Evolutionary conservation across 2,113 vertebrate species (phyloP).

Genomic region (Mesitornis unicolor): DNA sequence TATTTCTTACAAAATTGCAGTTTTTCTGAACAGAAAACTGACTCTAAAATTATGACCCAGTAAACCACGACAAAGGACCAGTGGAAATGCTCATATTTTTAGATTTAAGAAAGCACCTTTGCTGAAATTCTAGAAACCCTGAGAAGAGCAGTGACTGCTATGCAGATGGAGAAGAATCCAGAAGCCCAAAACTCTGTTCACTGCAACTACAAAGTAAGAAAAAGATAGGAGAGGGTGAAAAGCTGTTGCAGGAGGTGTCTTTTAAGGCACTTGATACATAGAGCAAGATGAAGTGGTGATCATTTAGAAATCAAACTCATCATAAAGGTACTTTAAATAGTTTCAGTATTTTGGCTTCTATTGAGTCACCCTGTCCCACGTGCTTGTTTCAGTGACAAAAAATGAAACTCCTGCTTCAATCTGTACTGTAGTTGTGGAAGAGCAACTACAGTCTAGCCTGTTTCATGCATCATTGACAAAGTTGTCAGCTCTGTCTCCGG

Average conservation of each 20-base stretch:
- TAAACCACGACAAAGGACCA: too few species aligned
- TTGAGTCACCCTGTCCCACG: neutral
- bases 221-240: neutral
- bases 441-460: neutral
- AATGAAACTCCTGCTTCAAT: neutral
- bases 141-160: neutral
- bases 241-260: neutral
- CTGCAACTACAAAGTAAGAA: neutral
- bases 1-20: too few species aligned
- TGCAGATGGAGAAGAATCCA: neutral
- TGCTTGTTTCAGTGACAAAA: neutral
- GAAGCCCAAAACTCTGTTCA: neutral
- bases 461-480: conserved; percentile 20
- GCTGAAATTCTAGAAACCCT: neutral
- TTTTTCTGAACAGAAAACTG: too few species aligned
- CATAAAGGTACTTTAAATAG: neutral
- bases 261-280: neutral
- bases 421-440: neutral
- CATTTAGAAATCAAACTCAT: neutral
- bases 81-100: neutral
- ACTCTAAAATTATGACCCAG: too few species aligned
- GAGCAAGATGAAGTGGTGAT: neutral
- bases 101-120: neutral
- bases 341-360: neutral
- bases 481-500: neutral